These are phyloP conservation scores for Glareola pratincola DNA, from an alignment of 2,113 vertebrate genomes.

Conservation along the genomic window DNA sequence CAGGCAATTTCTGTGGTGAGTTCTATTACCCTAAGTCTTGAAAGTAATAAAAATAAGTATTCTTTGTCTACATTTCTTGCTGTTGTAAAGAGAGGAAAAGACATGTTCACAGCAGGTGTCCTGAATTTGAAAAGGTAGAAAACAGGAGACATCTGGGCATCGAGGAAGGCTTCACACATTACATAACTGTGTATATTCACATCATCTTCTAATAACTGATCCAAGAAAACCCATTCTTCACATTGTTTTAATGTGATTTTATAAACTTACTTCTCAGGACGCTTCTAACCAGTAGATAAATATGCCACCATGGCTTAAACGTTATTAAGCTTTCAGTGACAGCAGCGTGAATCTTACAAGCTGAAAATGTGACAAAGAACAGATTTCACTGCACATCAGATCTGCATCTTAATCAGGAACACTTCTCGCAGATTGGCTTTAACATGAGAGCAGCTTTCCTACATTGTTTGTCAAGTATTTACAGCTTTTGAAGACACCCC, in stretches of 20 bases:
- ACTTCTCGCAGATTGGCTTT: neutral
- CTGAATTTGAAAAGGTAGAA: neutral
- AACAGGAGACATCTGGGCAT: neutral
- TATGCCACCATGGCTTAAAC: neutral
- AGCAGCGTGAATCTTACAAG: neutral
- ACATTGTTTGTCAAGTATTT: conserved; percentile 10
- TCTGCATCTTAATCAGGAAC: conserved; percentile 10
- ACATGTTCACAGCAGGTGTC: neutral
- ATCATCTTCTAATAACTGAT: neutral
- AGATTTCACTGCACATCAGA: conserved; percentile 6
- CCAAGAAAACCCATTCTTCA: neutral
- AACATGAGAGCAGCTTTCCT: neutral
- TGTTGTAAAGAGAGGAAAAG: neutral
- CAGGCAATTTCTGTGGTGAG: neutral
- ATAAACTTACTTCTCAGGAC: neutral
- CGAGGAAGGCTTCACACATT: neutral
- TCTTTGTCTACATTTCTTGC: neutral
- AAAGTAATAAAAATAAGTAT: neutral
- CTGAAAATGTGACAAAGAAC: conserved; percentile 12
- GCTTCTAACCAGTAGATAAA: neutral
- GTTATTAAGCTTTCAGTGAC: neutral
- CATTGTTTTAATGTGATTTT: neutral
- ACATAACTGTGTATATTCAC: neutral
- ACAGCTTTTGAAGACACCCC: neutral
- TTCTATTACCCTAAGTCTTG: neutral